phyloP scores from a whole-genome alignment of 2,888 invertebrate species.

The Mythimna impura region DNA sequence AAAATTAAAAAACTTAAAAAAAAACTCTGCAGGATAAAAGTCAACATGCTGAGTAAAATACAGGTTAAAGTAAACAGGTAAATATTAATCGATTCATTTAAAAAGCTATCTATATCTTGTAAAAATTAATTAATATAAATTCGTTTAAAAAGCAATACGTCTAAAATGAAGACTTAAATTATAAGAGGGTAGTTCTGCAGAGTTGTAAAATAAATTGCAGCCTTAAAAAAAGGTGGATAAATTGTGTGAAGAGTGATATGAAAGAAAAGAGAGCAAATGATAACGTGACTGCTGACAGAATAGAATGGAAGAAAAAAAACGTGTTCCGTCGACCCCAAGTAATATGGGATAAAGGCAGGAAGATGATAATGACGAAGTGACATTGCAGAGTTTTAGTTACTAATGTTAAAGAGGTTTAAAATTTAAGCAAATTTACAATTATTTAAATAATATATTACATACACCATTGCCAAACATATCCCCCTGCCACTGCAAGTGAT shows the following conservation, averaged over 20 bases:
- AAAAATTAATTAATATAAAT: no score
- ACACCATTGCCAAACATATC: constrained; percentile 77
- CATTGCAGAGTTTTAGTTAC: constrained; percentile 44
- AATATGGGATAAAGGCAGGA: neutral
- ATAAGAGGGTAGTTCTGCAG: neutral
- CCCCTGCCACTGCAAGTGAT: constrained; percentile 73
- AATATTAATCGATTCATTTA: no score
- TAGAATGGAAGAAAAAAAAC: neutral
- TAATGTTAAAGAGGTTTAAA: neutral
- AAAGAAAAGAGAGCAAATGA: neutral
- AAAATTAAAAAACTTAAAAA: constrained; percentile 11
- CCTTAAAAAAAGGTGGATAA: neutral
- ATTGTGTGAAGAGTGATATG: no score
- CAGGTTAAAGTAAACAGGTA: neutral
- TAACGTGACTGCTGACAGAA: neutral
- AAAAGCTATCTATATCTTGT: no score
- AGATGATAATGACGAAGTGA: constrained; percentile 24
- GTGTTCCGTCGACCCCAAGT: neutral
- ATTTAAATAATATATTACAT: constrained; percentile 57
- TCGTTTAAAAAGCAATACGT: no score
- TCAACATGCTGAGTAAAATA: neutral
- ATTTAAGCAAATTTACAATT: neutral
- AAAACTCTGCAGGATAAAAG: neutral
- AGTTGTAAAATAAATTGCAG: constrained; percentile 4
- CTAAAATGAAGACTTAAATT: neutral